Conservation (phyloP, 2,888 invertebrate species). For the Atrina japonica region DNA sequence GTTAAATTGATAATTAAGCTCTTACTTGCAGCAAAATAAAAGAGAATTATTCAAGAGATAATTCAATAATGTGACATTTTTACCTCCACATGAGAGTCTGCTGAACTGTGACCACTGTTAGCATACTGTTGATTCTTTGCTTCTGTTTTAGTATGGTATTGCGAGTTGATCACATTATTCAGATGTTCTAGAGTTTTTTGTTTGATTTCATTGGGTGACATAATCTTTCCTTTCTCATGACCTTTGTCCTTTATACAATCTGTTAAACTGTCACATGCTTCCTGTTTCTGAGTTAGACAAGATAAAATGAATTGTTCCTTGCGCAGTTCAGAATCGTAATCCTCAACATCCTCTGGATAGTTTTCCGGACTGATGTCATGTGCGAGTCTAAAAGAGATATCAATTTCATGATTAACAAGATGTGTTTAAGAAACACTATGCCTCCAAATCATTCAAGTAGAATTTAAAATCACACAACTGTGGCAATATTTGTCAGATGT, state of each 20-base stretch:
- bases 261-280: constrained; percentile 36
- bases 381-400: constrained; percentile 60
- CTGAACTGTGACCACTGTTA: background rate
- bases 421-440: no score
- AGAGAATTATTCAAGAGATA: background rate
- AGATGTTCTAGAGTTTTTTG: constrained; percentile 59
- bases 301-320: constrained; percentile 56
- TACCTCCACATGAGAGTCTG: background rate
- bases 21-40: no score
- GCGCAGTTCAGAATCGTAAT: constrained; percentile 47
- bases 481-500: no score
- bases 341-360: constrained; percentile 52
- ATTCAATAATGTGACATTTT: background rate
- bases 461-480: no score
- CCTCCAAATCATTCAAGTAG: no score
- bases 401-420: no score
- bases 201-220: constrained; percentile 46
- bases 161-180: constrained; percentile 63
- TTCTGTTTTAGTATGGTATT: constrained; percentile 44
- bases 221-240: constrained; percentile 28
- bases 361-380: constrained; percentile 69
- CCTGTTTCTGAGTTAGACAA: constrained; percentile 51
- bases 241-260: constrained; percentile 32
- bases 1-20: no score
- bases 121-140: constrained; percentile 22